Conservation (phyloP, 2,113 vertebrate species). For the Pteronura brasiliensis region DNA sequence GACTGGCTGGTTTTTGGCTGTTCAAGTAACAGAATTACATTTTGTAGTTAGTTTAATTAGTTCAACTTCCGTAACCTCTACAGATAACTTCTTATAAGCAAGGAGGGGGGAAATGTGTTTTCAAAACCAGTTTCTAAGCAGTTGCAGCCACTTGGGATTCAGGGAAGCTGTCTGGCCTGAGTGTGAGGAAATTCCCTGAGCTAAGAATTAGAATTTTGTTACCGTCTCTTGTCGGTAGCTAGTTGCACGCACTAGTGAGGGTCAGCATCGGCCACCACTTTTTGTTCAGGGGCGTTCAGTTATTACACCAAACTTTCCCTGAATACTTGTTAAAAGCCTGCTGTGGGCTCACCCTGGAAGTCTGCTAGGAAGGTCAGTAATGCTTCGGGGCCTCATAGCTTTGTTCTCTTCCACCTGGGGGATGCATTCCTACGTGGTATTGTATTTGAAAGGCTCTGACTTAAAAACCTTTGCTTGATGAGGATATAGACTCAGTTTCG, state of each 20-base stretch:
- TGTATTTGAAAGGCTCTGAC: neutral
- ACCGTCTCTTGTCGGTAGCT: neutral
- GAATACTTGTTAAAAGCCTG: neutral
- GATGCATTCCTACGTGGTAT: accelerated
- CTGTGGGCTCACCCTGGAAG: accelerated
- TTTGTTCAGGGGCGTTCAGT: neutral
- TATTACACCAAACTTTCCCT: neutral
- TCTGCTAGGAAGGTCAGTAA: too few relatives aligned
- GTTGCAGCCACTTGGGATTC: neutral
- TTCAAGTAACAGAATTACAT: neutral
- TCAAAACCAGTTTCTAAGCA: neutral
- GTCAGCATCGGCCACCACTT: neutral
- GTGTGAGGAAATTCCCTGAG: neutral
- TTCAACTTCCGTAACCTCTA: neutral
- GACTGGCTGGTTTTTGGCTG: neutral
- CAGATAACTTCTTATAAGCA: neutral
- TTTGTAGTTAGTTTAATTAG: neutral
- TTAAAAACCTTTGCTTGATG: neutral
- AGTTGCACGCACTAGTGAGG: neutral
- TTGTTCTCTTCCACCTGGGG: neutral
- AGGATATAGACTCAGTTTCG: neutral
- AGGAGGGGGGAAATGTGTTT: neutral
- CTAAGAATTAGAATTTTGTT: neutral
- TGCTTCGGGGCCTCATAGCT: neutral
- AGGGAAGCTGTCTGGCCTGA: neutral